Evolutionary conservation across 2,888 invertebrate genomes (phyloP), one percentile per base, ranked within the genome.

Genomic region (Thereva unica): DNA sequence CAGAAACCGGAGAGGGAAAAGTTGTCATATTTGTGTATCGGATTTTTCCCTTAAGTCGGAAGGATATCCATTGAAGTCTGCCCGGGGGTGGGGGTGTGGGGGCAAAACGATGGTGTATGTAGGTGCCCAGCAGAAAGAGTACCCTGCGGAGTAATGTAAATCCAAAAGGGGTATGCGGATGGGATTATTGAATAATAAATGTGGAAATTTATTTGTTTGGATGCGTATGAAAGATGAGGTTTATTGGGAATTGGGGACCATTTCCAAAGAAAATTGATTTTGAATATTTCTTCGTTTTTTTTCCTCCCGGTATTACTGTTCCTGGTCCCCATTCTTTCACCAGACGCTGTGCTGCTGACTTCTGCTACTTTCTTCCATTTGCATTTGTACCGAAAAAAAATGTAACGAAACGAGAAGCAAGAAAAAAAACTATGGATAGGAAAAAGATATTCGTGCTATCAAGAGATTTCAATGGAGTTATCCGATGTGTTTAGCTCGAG

Each of bases 131-230:
- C 52, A 63, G 12, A 57, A 59, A 66, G 37, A 66, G 64, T 57
- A 68, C 66, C 67, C 68, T 66, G 63, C 52, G 68, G 68, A 67
- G 66, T 49, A 64, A 68, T 67, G 67, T 64, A 68, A 68, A 67
- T 68, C 67, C 47, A 56, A 67, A 67, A 67, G 66, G 64, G 67
- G 68, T 67, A 68, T 50, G 63, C 53, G 37, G 67, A 52, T 66
- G 35, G 67, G 69, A 69, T 69, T 67, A 67, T 69, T 69, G 69
- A 69, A 69, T 69, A 69, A 69, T 69, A 69, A 67, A 69, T 67
- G 69, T 64, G 67, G 67, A 69, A 69, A 69, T 69, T 69, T 69
- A 69, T 69, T 69, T 69, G 69, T 69, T 69, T 69, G 69, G 67
- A 69, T 69, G 69, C 67, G 69, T 69, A 69, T 69, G 67, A 69